Evolutionary conservation across 2,797 vertebrate species (phyloP), one percentile per base, ranked within the genome.

Genomic region (Leucoraja ocellata): DNA sequence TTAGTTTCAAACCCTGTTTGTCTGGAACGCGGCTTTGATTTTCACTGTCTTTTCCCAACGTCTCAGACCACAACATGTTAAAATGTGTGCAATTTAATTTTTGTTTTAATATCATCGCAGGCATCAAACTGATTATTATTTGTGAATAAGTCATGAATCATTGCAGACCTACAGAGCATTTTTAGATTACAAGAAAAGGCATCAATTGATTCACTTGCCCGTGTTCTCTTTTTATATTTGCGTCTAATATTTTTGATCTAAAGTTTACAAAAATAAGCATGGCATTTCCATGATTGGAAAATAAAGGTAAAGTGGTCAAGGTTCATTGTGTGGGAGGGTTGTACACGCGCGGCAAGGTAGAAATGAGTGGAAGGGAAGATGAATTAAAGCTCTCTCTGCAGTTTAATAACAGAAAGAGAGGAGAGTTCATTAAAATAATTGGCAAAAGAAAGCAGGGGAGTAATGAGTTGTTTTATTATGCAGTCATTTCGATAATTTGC

Each of bases 271-370:
- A 21, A 88, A 36, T 88, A n/a, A 68, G 8, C 16, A 21, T 88
- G 84, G 61, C 84, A 68, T 68, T 88, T 88, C 9, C n/a, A 65
- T 88, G 84, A 88, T 36, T 88, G 63, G 61, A 68, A 68, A 88
- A 88, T 28, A 16, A 9, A 18, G 28, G 11, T 58, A 32, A 86
- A 32, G 18, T 13, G 16, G 3, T 68, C 84, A 68, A 36, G 8
- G 61, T 21, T 88, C 7, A 68, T 21, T 18, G 63, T 88, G 83
- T 88, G 61, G 63, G 63, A 32, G 84, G 84, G n/a, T 18, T 32
- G 16, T 25, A n/a, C 8, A 88, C n/a, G 9, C 36, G 14, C 32
- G 32, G 1, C 32, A 65, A 68, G 16, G 16, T 36, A 68, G 61
- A 36, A 88, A 88, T 21, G n/a, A 65, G 61, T 88, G 1, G 84